Evolutionary conservation across 2,888 invertebrate species (phyloP).

Genomic region (Hecatera dysodea): DNA sequence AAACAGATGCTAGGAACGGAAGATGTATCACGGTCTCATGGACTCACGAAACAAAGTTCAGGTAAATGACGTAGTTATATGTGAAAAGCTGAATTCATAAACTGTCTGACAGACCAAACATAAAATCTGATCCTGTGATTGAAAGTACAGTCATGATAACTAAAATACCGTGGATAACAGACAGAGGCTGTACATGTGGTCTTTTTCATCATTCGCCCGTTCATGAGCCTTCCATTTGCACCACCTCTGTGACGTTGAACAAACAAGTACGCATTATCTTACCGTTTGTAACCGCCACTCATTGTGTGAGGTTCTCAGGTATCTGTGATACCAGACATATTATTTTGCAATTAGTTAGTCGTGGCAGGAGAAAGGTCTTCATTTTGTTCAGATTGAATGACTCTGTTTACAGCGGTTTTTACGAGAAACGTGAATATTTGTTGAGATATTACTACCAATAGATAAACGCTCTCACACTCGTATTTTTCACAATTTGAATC

Average conservation of each 20-base stretch:
- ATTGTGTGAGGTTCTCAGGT: slow-evolving; percentile 66
- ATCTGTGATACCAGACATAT: slow-evolving; percentile 57
- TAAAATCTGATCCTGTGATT: not conserved
- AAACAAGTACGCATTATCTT: slow-evolving; percentile 59
- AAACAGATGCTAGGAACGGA: not conserved
- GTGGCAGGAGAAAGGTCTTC: slow-evolving; percentile 42
- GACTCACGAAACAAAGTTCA: too few relatives aligned
- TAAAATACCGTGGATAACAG: too few relatives aligned
- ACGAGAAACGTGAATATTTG: slow-evolving; percentile 8
- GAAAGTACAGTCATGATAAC: not conserved
- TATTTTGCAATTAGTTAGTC: slow-evolving; percentile 56
- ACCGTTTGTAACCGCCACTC: slow-evolving; percentile 42
- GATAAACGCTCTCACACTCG: not conserved
- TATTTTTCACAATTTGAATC: not conserved
- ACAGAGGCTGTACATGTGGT: too few relatives aligned
- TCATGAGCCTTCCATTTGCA: slow-evolving; percentile 31
- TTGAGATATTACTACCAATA: slow-evolving; percentile 10
- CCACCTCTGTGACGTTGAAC: slow-evolving; percentile 27
- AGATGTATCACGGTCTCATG: not conserved
- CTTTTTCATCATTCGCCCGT: not conserved
- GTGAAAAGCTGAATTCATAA: not conserved
- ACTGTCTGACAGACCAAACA: not conserved
- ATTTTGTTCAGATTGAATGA: slow-evolving; percentile 26
- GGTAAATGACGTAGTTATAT: not conserved
- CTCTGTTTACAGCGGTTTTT: slow-evolving; percentile 3